Percentiles rank a stretch among this genome's conserved stretches.
phyloP scores from a whole-genome alignment of 2,797 vertebrate genomes.

The Crenuchus spilurus region DNA sequence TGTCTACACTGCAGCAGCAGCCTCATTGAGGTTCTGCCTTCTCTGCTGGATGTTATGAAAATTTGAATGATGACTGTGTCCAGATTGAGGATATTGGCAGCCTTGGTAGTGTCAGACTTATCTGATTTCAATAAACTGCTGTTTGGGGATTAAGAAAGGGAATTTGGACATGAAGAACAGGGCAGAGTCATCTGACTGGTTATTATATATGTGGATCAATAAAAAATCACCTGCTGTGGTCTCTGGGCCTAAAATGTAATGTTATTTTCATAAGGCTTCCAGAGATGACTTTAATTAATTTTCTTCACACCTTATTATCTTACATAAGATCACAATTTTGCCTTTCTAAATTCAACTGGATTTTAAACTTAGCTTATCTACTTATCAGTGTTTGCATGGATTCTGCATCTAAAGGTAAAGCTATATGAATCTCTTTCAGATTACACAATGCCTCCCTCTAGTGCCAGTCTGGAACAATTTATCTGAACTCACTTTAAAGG shows the following conservation, averaged over 20 bases:
- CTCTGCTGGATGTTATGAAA: not conserved
- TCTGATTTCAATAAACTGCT: conserved; percentile 19
- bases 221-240: not conserved
- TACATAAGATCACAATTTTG: not conserved
- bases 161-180: not conserved
- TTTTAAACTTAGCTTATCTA: not conserved
- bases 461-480: conserved; percentile 14
- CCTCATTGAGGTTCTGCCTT: not conserved
- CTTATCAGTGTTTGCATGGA: too few relatives aligned
- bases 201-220: conserved; percentile 4
- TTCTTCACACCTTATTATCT: too few relatives aligned
- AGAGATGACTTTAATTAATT: too few relatives aligned
- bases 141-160: not conserved
- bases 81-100: conserved; percentile 15
- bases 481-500: not conserved
- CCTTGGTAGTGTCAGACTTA: not conserved
- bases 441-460: conserved; percentile 31
- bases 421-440: not conserved
- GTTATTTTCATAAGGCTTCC: too few relatives aligned
- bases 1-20: not conserved
- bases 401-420: not conserved
- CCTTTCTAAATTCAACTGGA: not conserved
- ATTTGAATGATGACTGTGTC: conserved; percentile 5
- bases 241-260: not conserved
- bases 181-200: not conserved